Base-by-base conservation (phyloP, 92 coral and sea anemone genomes). In the Muricea muricata region DNA sequence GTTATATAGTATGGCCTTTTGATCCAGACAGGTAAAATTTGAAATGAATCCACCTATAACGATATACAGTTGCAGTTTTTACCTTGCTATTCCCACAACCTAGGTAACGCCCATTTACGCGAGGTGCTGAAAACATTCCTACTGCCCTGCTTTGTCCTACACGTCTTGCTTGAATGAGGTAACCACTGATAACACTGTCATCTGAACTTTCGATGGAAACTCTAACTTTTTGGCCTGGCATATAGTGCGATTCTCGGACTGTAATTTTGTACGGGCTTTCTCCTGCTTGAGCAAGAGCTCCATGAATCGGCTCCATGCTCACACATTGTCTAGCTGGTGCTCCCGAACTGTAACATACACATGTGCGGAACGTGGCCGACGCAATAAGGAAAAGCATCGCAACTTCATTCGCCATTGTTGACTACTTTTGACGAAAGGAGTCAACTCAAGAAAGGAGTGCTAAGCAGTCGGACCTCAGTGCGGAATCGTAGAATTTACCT, bases 131-230 rank as follows among this genome's bases (percentile, higher is more conserved):
- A 70, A 70, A 70, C 30, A 24, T 14, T 70, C 76, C 76, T 20
- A 32, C 20, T 13, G 76, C 46, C 11, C 23, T 1, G 76, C 39
- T 32, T 39, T 1, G 28, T 32, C 76, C 52, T 11, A 70, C 50
- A 34, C 29, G 76, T 70, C 76, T 70, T 17, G 76, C 76, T 70
- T 70, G 76, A 13, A 70, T 33, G 24, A 70, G 12, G 11, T 31
- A 32, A 6, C 76, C 76, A 34, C 21, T 70, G 76, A 70, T 26
- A 11, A 1, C 29, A 70, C 33, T 47, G 33, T 34, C 17, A 7
- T 23, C 54, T 7, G 76, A 70, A 65, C 39, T 29, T 34, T 12
- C 72, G 25, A 70, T 70, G 13, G 76, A 31, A 33, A 70, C 76
- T 1, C 45, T 32, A 25, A 70, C 50, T 34, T 4, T 23, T 70